Conservation (phyloP, 2,797 vertebrate genomes). For the Chloroceryle inda region DNA sequence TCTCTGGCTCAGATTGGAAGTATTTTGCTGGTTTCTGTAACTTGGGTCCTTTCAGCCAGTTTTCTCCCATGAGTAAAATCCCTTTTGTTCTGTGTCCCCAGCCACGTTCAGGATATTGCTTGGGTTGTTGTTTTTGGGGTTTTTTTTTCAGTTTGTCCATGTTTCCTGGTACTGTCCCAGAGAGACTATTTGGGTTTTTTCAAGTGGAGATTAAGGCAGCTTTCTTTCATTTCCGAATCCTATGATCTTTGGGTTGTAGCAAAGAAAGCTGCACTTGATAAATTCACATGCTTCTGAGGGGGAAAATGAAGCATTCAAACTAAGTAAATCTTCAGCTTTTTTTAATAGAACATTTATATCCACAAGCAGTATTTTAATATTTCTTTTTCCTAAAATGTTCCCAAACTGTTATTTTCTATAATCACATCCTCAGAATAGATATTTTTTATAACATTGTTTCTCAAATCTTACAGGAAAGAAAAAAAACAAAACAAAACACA, state of each 20-base stretch:
- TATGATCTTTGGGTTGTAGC: background rate
- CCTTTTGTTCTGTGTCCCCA: background rate
- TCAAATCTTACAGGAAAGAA: background rate
- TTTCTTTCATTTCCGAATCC: conserved; percentile 1
- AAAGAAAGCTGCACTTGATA: background rate
- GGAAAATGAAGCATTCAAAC: background rate
- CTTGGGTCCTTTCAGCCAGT: background rate
- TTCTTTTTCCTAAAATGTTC: background rate
- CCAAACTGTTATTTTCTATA: background rate
- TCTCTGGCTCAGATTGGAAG: background rate
- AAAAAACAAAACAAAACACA: background rate
- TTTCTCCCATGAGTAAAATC: background rate
- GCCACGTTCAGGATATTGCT: background rate
- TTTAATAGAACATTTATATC: background rate
- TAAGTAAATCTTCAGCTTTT: background rate
- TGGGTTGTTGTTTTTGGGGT: background rate
- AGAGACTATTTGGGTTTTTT: background rate
- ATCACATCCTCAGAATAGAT: background rate
- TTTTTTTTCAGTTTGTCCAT: background rate
- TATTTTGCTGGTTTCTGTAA: background rate
- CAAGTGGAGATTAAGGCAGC: background rate
- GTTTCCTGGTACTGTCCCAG: background rate
- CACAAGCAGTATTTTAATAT: background rate
- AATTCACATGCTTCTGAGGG: background rate
- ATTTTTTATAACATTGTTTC: background rate